Base-by-base conservation (phyloP, 2,797 vertebrate species). In the Tenualosa thibaudeaui region DNA sequence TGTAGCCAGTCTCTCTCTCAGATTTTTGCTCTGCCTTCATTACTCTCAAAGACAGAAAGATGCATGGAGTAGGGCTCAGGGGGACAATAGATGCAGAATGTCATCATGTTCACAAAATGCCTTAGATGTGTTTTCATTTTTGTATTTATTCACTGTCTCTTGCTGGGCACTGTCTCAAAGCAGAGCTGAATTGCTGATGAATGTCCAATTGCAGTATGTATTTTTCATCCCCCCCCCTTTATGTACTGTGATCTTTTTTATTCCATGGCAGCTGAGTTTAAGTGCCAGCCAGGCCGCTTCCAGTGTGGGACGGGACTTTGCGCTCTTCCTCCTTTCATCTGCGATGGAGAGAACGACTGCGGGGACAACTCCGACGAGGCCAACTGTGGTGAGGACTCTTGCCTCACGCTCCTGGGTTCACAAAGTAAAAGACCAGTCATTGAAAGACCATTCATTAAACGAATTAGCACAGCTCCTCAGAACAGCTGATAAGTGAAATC, bases 291-390 rank as follows among this genome's bases (percentile, higher is more conserved):
- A 0, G 98, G 98, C 9, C 95, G 98, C 65, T 99, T 99, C 89
- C 98, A 99, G 91, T 99, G 98, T 31, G 97, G 97, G 82, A 99
- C 97, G 2, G 98, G 98, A 68, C 97, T 99, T 78, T 99, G 98
- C 85, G 98, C 98, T 51, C 96, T 99, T 2, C 98, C 98, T 9
- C 98, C 98, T 5, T 99, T 99, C 91, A 98, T 99, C 93, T 99
- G 98, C 86, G 98, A 99, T 85, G 98, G 98, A 90, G 98, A 99
- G 89, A 99, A 99, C 0, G 98, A 99, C 84, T 99, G 98, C 85
- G 98, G 98, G 2, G 98, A 99, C 93, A 99, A 99, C 90, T 99
- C 98, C 0, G 98, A 99, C 84, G 98, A 99, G 89, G 95, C 97
- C 19, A 99, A 99, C 94, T 99, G 98, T 86, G 97, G 98, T 99